phyloP scores from a whole-genome alignment of 1,140 invertebrate species.

The Neoseiulus cucumeris region DNA sequence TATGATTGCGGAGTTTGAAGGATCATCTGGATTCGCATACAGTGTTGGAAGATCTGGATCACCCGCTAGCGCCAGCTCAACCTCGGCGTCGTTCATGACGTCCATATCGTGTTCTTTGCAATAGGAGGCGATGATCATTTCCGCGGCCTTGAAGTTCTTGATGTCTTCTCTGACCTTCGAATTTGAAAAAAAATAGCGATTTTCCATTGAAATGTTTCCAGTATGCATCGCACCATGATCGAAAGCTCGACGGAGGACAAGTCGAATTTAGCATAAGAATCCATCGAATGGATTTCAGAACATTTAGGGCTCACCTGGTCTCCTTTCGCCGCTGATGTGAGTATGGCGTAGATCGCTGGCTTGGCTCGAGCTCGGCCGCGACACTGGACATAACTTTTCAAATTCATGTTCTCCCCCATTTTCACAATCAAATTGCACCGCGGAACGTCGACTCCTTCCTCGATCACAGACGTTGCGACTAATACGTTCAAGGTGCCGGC shows the following conservation, averaged over 20 bases:
- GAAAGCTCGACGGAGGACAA: neutral
- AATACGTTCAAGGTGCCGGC: conserved; percentile 42
- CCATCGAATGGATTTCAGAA: too few relatives aligned
- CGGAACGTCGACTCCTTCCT: conserved; percentile 64
- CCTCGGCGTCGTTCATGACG: neutral
- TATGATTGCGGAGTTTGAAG: neutral
- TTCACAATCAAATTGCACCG: conserved; percentile 53
- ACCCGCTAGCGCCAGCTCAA: conserved; percentile 9
- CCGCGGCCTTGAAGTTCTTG: neutral
- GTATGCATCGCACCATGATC: too few relatives aligned
- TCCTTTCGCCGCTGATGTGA: conserved; percentile 34
- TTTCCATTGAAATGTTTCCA: too few relatives aligned
- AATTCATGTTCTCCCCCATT: conserved; percentile 36
- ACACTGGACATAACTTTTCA: conserved; percentile 29
- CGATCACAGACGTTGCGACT: conserved; percentile 54
- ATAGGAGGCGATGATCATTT: neutral
- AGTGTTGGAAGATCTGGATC: neutral
- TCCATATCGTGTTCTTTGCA: neutral
- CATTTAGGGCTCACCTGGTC: conserved; percentile 24
- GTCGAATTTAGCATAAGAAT: neutral
- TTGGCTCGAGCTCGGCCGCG: conserved; percentile 20
- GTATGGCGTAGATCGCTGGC: conserved; percentile 45
- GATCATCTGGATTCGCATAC: neutral
- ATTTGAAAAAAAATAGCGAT: too few relatives aligned
- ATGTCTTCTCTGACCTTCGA: neutral